A percentile compares a stretch with the other conserved stretches of the same genome.
These are phyloP conservation scores for Eucriotettix oculatus DNA, from an alignment of 2,888 invertebrate species.

Conservation along the genomic window DNA sequence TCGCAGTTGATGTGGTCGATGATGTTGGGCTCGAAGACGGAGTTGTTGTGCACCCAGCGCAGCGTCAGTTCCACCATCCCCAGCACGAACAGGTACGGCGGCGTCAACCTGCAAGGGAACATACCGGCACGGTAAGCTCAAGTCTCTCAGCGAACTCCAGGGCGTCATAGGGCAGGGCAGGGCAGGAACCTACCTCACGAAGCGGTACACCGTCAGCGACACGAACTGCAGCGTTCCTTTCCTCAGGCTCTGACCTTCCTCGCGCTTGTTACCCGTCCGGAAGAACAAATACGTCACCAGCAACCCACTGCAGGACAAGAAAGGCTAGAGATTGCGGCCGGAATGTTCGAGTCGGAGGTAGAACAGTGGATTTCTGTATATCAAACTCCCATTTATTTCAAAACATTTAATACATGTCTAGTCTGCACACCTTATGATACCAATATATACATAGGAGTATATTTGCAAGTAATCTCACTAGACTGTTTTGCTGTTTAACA, in stretches of 20 bases:
- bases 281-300: slow-evolving; percentile 56
- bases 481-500: too few species aligned
- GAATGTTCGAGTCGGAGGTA: too few species aligned
- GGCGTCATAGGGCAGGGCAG: not conserved
- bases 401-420: too few species aligned
- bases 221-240: slow-evolving; percentile 38
- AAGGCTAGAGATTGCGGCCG: too few species aligned
- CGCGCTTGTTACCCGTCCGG: slow-evolving; percentile 35
- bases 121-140: not conserved
- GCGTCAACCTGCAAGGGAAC: slow-evolving; percentile 48
- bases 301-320: slow-evolving; percentile 38
- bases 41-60: slow-evolving; percentile 50
- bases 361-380: too few species aligned
- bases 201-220: slow-evolving; percentile 57
- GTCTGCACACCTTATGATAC: too few species aligned
- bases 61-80: slow-evolving; percentile 54
- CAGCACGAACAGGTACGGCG: slow-evolving; percentile 66
- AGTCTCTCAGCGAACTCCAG: not conserved
- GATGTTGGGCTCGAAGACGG: slow-evolving; percentile 56
- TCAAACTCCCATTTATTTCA: too few species aligned
- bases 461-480: too few species aligned
- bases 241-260: not conserved
- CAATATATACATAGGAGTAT: too few species aligned
- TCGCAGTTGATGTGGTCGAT: slow-evolving; percentile 56
- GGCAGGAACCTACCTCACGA: slow-evolving; percentile 40